Conservation (phyloP, 2,797 vertebrate species). For the Vultur gryphus region DNA sequence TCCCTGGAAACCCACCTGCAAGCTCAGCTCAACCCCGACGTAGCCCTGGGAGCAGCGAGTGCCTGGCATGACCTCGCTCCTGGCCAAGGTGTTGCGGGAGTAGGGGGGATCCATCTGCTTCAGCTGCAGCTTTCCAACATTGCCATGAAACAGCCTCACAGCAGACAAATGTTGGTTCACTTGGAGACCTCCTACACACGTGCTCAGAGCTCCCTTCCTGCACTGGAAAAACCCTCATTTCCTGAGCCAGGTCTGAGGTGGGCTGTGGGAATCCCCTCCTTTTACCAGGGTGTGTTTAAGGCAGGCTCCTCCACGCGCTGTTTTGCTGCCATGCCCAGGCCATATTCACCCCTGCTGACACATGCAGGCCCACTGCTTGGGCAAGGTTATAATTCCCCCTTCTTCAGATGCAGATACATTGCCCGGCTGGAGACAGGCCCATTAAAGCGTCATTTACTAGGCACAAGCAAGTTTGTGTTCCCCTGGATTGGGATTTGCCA, state of each 20-base stretch:
- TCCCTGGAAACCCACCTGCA: background rate
- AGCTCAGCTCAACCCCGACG: background rate
- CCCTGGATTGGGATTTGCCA: constrained; percentile 38
- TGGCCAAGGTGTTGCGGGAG: background rate
- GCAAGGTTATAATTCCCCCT: background rate
- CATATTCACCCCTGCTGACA: background rate
- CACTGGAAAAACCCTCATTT: background rate
- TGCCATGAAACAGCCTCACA: background rate
- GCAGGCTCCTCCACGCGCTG: background rate
- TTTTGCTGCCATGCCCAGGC: background rate
- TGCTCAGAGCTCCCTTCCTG: background rate
- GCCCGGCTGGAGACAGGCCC: background rate
- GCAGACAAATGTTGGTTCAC: background rate
- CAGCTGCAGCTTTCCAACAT: background rate
- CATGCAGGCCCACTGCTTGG: background rate
- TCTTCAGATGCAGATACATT: background rate
- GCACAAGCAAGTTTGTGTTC: constrained; percentile 30
- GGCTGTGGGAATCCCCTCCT: background rate
- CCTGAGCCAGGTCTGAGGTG: background rate
- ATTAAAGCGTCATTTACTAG: background rate
- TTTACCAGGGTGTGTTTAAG: background rate
- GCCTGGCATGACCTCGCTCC: background rate
- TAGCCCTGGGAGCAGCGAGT: background rate
- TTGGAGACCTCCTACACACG: background rate
- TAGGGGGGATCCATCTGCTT: background rate